Percentiles rank a stretch among this genome's conserved stretches.
These are phyloP conservation scores for Pissodes strobi DNA, from an alignment of 1,140 invertebrate genomes.

Conservation along the genomic window DNA sequence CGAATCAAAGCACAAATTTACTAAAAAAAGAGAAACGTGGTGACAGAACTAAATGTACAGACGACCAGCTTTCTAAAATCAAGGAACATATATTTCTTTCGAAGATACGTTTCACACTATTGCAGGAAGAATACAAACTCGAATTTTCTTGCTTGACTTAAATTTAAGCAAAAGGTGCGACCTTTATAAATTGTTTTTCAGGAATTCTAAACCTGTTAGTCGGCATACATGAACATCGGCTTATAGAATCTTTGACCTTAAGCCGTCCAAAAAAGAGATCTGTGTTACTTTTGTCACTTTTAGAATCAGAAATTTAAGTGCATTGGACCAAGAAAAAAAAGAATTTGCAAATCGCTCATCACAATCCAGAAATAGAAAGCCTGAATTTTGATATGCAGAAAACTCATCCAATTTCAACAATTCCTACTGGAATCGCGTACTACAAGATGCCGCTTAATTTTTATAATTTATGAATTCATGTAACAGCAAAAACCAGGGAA, in stretches of 20 bases:
- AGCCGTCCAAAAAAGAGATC: neutral
- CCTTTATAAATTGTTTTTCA: neutral
- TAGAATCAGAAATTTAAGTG: neutral
- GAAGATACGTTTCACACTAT: neutral
- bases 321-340: neutral
- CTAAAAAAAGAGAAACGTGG: no score
- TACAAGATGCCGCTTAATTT: no score
- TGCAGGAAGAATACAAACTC: neutral
- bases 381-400: conserved; percentile 1
- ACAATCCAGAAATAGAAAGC: conserved; percentile 6
- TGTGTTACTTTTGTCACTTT: neutral
- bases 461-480: conserved; percentile 1
- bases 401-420: conserved; percentile 1
- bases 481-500: conserved; percentile 1
- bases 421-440: neutral
- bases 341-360: neutral
- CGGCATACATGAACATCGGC: no score
- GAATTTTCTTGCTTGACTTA: neutral
- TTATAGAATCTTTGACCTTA: neutral
- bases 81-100: conserved; percentile 1
- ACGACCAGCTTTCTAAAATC: no score
- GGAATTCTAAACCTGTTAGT: neutral
- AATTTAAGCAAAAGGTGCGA: conserved; percentile 1
- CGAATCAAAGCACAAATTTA: no score
- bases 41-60: no score